A percentile compares a stretch with the other conserved stretches of the same genome.
Conservation (phyloP, 2,888 invertebrate species). For the Orchesella flavescens region DNA sequence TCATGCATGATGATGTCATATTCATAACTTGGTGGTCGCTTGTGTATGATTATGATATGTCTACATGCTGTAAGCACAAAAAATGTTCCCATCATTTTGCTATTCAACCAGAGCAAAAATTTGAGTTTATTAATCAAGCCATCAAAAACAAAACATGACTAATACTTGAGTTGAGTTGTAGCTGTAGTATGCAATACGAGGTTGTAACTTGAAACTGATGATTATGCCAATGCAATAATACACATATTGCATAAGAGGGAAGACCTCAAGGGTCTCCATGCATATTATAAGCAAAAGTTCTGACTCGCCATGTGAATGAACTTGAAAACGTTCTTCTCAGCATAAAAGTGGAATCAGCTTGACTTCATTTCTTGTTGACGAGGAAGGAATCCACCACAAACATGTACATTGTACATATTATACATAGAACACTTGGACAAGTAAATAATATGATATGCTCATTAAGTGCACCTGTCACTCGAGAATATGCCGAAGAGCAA, state of each 20-base stretch:
- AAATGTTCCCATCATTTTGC: conserved; percentile 7
- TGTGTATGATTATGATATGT: too few relatives aligned
- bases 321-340: conserved; percentile 41
- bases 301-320: conserved; percentile 52
- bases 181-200: too few relatives aligned
- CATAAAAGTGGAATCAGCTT: conserved; percentile 25
- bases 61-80: too few relatives aligned
- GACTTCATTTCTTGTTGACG: conserved; percentile 28
- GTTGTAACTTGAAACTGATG: too few relatives aligned
- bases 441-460: conserved; percentile 33
- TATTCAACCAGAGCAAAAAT: background rate
- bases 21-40: too few relatives aligned
- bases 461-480: conserved; percentile 58
- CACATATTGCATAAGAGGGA: background rate
- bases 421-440: background rate
- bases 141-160: background rate
- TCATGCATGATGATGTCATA: too few relatives aligned
- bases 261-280: conserved; percentile 49
- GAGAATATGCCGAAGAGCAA: background rate
- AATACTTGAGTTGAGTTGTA: too few relatives aligned
- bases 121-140: conserved; percentile 14
- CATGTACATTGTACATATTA: background rate
- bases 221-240: background rate
- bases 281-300: background rate
- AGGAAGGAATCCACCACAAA: conserved; percentile 22